Evolutionary conservation across 2,888 invertebrate species (phyloP).

Genomic region (Lepas anatifera): DNA sequence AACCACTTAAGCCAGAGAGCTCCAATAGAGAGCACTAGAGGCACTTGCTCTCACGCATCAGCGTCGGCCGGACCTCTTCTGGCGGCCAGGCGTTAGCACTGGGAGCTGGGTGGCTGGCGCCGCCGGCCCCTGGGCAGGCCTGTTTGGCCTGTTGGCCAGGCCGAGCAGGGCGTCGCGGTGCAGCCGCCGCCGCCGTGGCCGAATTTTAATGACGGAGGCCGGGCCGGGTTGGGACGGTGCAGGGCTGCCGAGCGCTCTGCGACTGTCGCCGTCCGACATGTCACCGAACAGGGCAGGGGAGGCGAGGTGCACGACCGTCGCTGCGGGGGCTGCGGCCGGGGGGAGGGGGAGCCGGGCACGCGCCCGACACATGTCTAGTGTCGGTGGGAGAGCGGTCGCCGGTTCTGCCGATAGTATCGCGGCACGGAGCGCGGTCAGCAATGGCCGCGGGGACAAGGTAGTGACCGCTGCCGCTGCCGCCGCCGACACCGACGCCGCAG

Average conservation of each 20-base stretch:
- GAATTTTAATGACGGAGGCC: no score
- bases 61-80: not conserved
- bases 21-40: not conserved
- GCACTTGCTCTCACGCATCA: no score
- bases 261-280: not conserved
- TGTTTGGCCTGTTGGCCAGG: not conserved
- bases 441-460: not conserved
- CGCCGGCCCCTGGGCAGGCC: not conserved
- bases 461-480: not conserved
- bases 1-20: not conserved
- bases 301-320: not conserved
- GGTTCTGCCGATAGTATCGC: not conserved
- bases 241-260: not conserved
- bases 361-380: not conserved
- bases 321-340: not conserved
- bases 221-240: not conserved
- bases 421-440: no score
- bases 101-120: not conserved
- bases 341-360: not conserved
- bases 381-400: not conserved
- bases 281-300: not conserved
- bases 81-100: not conserved
- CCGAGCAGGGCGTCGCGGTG: no score
- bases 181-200: no score
- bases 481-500: not conserved